Base-by-base conservation (phyloP, 2,888 invertebrate genomes). In the Tipula helvola region DNA sequence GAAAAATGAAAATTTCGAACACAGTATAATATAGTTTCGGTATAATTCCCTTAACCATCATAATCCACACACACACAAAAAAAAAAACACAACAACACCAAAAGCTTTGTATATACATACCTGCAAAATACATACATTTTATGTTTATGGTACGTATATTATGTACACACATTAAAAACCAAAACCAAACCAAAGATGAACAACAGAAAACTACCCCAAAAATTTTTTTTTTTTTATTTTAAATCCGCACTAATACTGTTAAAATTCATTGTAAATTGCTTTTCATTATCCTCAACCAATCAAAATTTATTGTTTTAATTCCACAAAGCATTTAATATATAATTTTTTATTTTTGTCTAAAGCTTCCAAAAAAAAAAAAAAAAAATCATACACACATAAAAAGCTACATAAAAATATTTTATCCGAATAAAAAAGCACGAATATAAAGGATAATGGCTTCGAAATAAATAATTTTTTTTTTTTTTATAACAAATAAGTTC, bases 231-330 rank as follows among this genome's bases (percentile, higher is more conserved):
- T 71, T 18, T 18, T 71, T 71, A 10, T 71, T 52, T 52, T 16
- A 71, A 71, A 71, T 71, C 71, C 71, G 71, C 71, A 71, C 71
- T 71, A 71, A 71, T 71, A 71, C 71, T 71, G 71, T 71, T 71
- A 71, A 71, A 71, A 71, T 71, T 71, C 71, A 71, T 71, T 71
- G 71, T 71, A 71, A 71, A 71, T 71, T 71, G 71, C 71, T 71
- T 71, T 71, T 71, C 71, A 71, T 71, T 71, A 71, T 71, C 71
- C 71, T 71, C 71, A 71, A 71, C 71, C 71, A 71, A 71, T 71
- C 71, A 71, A 71, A 71, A 71, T 71, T 71, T 71, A 71, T 71
- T 71, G 71, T 18, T 71, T 71, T 71, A 71, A 71, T 71, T 71
- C 71, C 71, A 71, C 71, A 71, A 71, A 71, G 71, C 71, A 71